These are phyloP conservation scores for Temnothorax curvispinosus DNA, from an alignment of 1,140 invertebrate genomes.

Conservation along the genomic window DNA sequence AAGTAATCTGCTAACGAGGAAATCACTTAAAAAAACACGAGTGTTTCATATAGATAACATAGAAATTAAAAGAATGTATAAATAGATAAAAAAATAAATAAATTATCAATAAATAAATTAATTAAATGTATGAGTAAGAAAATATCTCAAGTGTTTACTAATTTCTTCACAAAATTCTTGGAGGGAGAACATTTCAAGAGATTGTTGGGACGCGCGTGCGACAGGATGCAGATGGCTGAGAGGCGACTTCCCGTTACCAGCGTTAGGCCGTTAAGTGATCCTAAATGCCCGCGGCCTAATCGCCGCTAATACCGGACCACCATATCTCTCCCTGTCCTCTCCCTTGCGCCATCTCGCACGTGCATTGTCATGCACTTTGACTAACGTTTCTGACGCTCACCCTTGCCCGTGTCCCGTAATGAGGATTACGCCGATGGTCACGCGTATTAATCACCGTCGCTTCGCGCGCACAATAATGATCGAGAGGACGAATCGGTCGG, in stretches of 20 bases:
- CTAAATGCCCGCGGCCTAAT: conserved; percentile 47
- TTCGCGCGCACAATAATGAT: conserved; percentile 43
- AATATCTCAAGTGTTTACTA: neutral
- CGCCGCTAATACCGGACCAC: conserved; percentile 33
- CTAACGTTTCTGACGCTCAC: conserved; percentile 51
- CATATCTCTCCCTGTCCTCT: conserved; percentile 45
- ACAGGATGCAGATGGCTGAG: conserved; percentile 45
- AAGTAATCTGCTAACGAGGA: no score
- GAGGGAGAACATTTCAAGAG: neutral
- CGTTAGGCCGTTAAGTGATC: conserved; percentile 49
- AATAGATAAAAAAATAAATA: neutral
- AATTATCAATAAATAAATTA: neutral
- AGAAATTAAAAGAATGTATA: neutral
- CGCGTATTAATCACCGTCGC: conserved; percentile 48
- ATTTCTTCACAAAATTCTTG: neutral
- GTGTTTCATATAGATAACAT: neutral
- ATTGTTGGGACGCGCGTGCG: neutral
- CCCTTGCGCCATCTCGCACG: conserved; percentile 19
- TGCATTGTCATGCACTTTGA: conserved; percentile 56
- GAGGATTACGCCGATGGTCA: conserved; percentile 52
- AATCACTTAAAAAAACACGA: neutral
- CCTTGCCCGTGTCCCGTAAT: conserved; percentile 26
- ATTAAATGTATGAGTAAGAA: neutral
- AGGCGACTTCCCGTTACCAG: neutral
- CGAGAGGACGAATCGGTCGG: conserved; percentile 30